A percentile compares a stretch with the other conserved stretches of the same genome.
Conservation (phyloP, 2,888 invertebrate genomes). For the Papilio demoleus region DNA sequence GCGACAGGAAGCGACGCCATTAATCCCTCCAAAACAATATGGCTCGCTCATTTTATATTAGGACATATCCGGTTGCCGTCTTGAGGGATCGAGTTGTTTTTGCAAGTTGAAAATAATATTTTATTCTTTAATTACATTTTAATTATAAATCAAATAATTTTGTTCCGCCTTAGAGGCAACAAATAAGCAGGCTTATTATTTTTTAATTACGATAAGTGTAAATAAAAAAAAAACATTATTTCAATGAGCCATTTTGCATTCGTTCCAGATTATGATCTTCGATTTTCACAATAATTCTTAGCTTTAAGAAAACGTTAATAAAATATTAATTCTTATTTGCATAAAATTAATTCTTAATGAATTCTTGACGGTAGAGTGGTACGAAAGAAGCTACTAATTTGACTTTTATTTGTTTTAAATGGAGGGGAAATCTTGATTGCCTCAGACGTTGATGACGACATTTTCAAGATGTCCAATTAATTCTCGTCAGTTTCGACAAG, state of each 20-base stretch:
- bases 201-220: too few relatives aligned
- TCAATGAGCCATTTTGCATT: too few relatives aligned
- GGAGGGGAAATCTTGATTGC: slow-evolving; percentile 41
- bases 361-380: slow-evolving; percentile 40
- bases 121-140: slow-evolving; percentile 22
- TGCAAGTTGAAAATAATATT: slow-evolving; percentile 26
- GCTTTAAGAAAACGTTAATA: neutral
- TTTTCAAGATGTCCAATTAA: slow-evolving; percentile 66
- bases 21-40: slow-evolving; percentile 75
- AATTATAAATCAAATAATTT: neutral
- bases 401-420: slow-evolving; percentile 70
- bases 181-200: too few relatives aligned
- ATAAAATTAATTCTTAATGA: slow-evolving; percentile 26
- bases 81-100: slow-evolving; percentile 43
- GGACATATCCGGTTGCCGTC: slow-evolving; percentile 69
- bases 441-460: slow-evolving; percentile 37
- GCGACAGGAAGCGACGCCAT: slow-evolving; percentile 69
- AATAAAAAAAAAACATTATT: too few relatives aligned
- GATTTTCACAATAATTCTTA: too few relatives aligned
- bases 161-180: too few relatives aligned
- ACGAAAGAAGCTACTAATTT: slow-evolving; percentile 50
- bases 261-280: too few relatives aligned
- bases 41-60: slow-evolving; percentile 66
- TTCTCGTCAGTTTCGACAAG: slow-evolving; percentile 54
- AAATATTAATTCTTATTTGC: slow-evolving; percentile 1